Conservation (phyloP, 2,888 invertebrate genomes). For the Mesochorus sp. region DNA sequence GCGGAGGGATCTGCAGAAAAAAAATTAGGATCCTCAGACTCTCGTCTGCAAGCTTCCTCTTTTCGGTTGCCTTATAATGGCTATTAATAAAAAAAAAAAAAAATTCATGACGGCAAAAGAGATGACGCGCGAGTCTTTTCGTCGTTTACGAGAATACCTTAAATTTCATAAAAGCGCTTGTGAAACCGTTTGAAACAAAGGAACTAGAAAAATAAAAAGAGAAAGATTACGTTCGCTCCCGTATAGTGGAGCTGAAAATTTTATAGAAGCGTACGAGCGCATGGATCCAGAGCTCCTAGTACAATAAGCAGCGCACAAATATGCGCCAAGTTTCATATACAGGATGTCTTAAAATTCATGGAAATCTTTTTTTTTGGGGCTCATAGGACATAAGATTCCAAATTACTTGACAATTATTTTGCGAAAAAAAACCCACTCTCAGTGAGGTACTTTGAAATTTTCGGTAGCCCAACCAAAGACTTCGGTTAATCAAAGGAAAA, state of each 20-base stretch:
- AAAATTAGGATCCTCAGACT: slow-evolving; percentile 30
- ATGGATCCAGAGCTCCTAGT: neutral
- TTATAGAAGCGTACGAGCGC: slow-evolving; percentile 6
- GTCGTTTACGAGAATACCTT: slow-evolving; percentile 35
- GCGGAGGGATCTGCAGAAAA: slow-evolving; percentile 10
- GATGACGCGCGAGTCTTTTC: slow-evolving; percentile 43
- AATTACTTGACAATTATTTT: no score
- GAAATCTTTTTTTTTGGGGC: no score
- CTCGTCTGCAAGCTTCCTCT: neutral
- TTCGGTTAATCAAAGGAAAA: no score
- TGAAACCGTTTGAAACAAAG: slow-evolving; percentile 34
- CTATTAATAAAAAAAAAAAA: slow-evolving; percentile 8
- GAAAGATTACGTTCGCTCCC: neutral
- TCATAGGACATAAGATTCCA: no score
- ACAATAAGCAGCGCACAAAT: neutral
- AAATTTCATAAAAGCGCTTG: slow-evolving; percentile 31
- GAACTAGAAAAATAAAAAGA: slow-evolving; percentile 6
- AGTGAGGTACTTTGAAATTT: no score
- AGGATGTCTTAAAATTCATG: no score
- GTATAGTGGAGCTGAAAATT: neutral
- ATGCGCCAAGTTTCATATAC: neutral
- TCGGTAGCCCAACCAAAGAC: no score
- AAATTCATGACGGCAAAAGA: neutral
- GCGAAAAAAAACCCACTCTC: no score
- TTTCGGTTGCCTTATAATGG: no score